Base-by-base conservation (phyloP, 2,797 vertebrate species). In the Cygnus olor region DNA sequence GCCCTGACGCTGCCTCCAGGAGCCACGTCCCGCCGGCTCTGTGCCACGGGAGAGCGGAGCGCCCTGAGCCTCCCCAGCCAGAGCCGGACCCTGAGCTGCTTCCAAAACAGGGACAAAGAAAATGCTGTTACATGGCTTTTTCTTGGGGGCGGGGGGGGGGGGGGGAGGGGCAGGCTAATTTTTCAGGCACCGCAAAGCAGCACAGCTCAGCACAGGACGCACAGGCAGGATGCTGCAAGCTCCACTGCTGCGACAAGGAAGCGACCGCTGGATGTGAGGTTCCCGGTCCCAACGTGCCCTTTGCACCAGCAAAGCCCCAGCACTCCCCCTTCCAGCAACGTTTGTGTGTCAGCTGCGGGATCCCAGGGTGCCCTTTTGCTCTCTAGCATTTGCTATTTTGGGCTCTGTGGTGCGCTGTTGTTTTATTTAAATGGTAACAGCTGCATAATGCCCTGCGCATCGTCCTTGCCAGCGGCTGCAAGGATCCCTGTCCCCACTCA, bases 291-390 rank as follows among this genome's bases (percentile, higher is more conserved):
- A 51, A 30, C 27, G 11, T 9, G 8, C 60, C 57, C 25, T 70
- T n/a, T 14, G 40, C 17, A 3, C 4, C 49, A 34, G 13, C 4
- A 4, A 36, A 70, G 24, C 40, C 53, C 19, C n/a, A 36, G 27
- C 28, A 8, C 19, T 49, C 57, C 5, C 25, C 45, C 28, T 42
- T 15, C 15, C 0, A 3, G 11, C 11, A 36, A 11, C 18, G 1
- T 19, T n/a, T 15, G 17, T 4, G 10, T 5, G 9, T 10, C 44
- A 11, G 32, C 34, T 14, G 19, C 36, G 6, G 7, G 11, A 16
- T 51, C 76, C 61, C 57, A 32, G 36, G 12, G 15, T 1, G 25
- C 6, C 9, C 1, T 24, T 22, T 54, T 51, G 25, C 38, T 44
- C 57, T 51, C 51, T 7, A 15, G 69, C 25, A 3, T 24, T 32